Evolutionary conservation across 2,113 vertebrate species (phyloP), one percentile per base, ranked within the genome.

Genomic region (Cinclus mexicanus): DNA sequence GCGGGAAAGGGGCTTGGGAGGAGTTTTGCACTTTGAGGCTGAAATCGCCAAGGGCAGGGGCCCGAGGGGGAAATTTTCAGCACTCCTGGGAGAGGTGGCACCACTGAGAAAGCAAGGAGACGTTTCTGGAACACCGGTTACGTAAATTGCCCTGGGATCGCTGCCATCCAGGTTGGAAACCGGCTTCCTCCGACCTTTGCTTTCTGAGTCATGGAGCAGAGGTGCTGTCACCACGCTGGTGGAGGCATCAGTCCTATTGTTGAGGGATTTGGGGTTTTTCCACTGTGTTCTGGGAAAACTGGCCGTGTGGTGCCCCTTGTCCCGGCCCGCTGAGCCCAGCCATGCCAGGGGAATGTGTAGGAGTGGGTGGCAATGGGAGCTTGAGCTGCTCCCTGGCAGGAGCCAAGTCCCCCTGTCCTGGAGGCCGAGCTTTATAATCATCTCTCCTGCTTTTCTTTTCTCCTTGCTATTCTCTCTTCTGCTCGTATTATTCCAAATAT

Each of bases 101-200:
- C 84, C 57, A 4, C 49, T 72, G 82, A 65, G 89, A 94, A 84
- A 39, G 41, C 0, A 1, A 52, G 85, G 92, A 96, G 95, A 98
- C 81, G 84, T 94, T 97, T 96, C 97, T 97, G 97, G 97, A 98
- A 97, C 81, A 8, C 12, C 61, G 63, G 95, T 98, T 98, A 96
- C 97, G 87, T 98, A 97, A 98, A 97, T 97, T 95, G 91, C 89
- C 96, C 97, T 97, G 97, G 97, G 97, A 97, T 97, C 47, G 25
- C 86, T 98, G 98, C 97, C 98, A 97, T 91, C 83, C 93, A 94
- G 94, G 92, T 96, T 96, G 97, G 96, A 95, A 84, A 90, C 64
- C 12, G 10, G 78, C 91, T 95, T 83, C 90, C 89, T 92, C 72
- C 87, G 94, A 94, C 96, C 94, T 94, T 94, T 94, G 95, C 82